Evolutionary conservation across 2,888 invertebrate genomes (phyloP).

Genomic region (Agapostemon virescens): DNA sequence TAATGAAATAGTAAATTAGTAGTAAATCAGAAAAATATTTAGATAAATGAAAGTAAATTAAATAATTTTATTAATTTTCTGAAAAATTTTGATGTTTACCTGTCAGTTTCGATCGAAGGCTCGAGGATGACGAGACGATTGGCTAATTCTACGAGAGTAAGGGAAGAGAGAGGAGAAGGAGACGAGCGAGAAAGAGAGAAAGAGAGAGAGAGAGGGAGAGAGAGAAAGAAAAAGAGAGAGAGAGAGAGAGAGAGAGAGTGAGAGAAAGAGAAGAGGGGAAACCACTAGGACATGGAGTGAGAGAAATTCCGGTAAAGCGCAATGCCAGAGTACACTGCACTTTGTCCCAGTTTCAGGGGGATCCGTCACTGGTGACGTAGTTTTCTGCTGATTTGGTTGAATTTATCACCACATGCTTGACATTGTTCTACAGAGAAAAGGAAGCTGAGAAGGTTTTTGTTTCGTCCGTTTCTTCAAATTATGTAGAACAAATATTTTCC

Average conservation of each 20-base stretch:
- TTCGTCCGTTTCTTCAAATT: slow-evolving; percentile 17
- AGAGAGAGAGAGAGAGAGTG: slow-evolving; percentile 65
- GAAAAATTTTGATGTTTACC: slow-evolving; percentile 50
- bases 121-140: slow-evolving; percentile 65
- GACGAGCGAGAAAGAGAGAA: not conserved
- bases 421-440: slow-evolving; percentile 35
- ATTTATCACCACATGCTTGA: slow-evolving; percentile 44
- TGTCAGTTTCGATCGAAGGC: slow-evolving; percentile 54
- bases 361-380: slow-evolving; percentile 80
- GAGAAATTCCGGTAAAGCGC: slow-evolving; percentile 79
- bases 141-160: slow-evolving; percentile 78
- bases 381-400: slow-evolving; percentile 67
- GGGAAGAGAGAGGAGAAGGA: slow-evolving; percentile 69
- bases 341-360: slow-evolving; percentile 80
- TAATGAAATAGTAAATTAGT: not conserved
- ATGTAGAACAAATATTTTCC: slow-evolving; percentile 25
- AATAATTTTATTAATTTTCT: slow-evolving; percentile 14
- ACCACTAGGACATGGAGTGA: slow-evolving; percentile 77
- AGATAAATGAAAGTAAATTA: not conserved
- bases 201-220: slow-evolving; percentile 63
- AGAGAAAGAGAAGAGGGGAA: slow-evolving; percentile 67
- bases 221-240: too few species aligned
- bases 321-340: slow-evolving; percentile 81
- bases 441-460: slow-evolving; percentile 21
- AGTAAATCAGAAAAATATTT: not conserved